These are phyloP conservation scores for Cheilinus undulatus DNA, from an alignment of 2,113 vertebrate species.

Conservation along the genomic window DNA sequence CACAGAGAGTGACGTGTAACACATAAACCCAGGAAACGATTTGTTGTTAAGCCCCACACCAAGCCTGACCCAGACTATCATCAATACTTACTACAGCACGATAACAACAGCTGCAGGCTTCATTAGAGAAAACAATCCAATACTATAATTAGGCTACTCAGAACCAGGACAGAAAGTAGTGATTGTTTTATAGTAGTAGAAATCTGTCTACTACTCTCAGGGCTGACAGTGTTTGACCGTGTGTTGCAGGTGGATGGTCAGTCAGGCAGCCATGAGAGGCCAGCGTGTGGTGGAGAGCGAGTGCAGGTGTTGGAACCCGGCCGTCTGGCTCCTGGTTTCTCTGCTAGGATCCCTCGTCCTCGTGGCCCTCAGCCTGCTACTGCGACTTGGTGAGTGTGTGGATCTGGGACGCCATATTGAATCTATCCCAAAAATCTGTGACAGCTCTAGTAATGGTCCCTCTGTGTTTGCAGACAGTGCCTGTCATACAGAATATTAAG, in stretches of 20 bases:
- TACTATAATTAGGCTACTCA: conserved; percentile 59
- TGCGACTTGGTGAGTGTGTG: conserved; percentile 73
- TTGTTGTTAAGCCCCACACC: conserved; percentile 19
- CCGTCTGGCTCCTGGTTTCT: conserved; percentile 72
- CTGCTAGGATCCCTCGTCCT: conserved; percentile 76
- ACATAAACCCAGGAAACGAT: conserved; percentile 12
- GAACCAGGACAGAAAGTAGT: conserved; percentile 37
- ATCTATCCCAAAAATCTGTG: conserved; percentile 4
- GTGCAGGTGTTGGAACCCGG: conserved; percentile 74
- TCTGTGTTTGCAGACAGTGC: too few species aligned
- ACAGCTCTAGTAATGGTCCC: too few species aligned
- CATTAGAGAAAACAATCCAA: conserved; percentile 66
- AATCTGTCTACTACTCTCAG: conserved; percentile 6
- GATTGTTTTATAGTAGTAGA: conserved; percentile 28
- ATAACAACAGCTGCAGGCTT: conserved; percentile 51
- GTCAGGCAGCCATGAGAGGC: conserved; percentile 77
- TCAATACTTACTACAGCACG: conserved; percentile 60
- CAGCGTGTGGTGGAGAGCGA: conserved; percentile 68
- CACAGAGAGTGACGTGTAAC: background rate
- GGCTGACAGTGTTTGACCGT: conserved; percentile 30
- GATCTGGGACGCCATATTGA: background rate
- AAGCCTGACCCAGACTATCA: conserved; percentile 28
- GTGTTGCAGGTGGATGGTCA: conserved; percentile 65
- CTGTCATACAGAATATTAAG: too few species aligned
- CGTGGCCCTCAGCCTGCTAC: conserved; percentile 65